Evolutionary conservation across 2,113 vertebrate genomes (phyloP), one percentile per base, ranked within the genome.

Genomic region (human): DNA sequence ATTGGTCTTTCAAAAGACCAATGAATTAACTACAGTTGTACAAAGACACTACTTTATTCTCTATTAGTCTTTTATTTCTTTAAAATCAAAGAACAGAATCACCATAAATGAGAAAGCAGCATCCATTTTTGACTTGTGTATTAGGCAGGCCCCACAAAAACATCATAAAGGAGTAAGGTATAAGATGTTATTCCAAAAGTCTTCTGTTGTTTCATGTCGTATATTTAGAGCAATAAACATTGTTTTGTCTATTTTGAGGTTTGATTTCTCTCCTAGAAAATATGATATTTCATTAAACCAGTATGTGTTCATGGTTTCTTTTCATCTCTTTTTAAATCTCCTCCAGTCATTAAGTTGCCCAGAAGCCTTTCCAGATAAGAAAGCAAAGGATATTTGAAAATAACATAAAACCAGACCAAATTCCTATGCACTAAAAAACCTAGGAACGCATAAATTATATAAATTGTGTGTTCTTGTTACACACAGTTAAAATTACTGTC

Each of bases 361-460:
- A 93, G 78, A 97, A 96, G 48, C 52, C 75, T 43, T 95, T 81
- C 82, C 88, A 94, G 95, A 97, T 96, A 98, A 97, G 91, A 97
- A 97, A 61, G 79, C 68, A 95, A 94, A 96, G 55, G 16, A 50
- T 94, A 93, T 96, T 94, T 93, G 81, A 97, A 97, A 97, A 98
- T 93, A 93, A 96, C 96, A 94, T 79, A 97, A 98, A 97, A 93
- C 93, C 96, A 98, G 81, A 96, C 92, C 94, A 97, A 96, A 98
- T 96, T 95, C 97, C 86, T 97, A 94, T 75, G 92, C 48, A 93
- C 90, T 81, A 6, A 95, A 96, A 97, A 97, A 79, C 43, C 57
- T n/a, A 97, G 94, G 95, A 97, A 97, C 97, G 96, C 94, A 89
- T 97, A 94, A 97, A 97, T 97, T 97, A 95, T 52, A 97, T 97